phyloP scores from a whole-genome alignment of 1,140 invertebrate genomes.

The Panonychus citri region DNA sequence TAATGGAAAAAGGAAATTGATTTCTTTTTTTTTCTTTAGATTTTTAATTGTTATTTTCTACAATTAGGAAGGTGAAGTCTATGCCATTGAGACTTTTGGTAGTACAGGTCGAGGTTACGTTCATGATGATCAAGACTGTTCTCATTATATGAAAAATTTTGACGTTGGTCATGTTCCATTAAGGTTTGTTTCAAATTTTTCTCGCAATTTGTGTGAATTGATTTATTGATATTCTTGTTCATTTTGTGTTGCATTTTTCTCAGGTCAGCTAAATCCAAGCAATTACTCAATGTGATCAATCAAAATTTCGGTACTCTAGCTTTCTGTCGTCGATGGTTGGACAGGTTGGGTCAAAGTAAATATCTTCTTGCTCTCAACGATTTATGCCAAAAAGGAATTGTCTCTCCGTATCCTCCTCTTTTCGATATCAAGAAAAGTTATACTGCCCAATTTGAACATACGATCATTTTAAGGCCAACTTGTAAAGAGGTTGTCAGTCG shows the following conservation, averaged over 20 bases:
- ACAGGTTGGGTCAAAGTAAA: conserved; percentile 81
- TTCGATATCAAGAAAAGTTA: conserved; percentile 95
- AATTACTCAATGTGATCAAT: conserved; percentile 79
- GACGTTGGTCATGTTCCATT: conserved; percentile 76
- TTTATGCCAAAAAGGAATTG: conserved; percentile 79
- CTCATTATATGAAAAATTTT: conserved; percentile 99
- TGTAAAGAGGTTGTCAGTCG: conserved; percentile 95
- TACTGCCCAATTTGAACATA: conserved; percentile 98
- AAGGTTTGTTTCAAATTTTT: conserved; percentile 22
- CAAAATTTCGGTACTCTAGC: conserved; percentile 94
- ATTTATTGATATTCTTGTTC: conserved; percentile 1
- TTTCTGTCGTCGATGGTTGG: conserved; percentile 96
- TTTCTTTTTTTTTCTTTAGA: neutral
- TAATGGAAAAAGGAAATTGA: conserved; percentile 11
- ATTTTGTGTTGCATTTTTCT: conserved; percentile 14
- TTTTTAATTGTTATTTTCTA: neutral
- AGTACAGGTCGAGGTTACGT: conserved; percentile 90
- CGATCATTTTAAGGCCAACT: conserved; percentile 83
- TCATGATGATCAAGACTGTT: conserved; percentile 96
- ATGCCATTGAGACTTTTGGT: conserved; percentile 98
- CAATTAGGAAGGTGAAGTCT: conserved; percentile 88
- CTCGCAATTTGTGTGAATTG: neutral
- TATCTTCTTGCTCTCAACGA: conserved; percentile 98
- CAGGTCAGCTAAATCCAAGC: conserved; percentile 71
- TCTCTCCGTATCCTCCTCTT: conserved; percentile 91